Conservation (phyloP, 2,888 invertebrate genomes). For the Digitonthophagus gazella region DNA sequence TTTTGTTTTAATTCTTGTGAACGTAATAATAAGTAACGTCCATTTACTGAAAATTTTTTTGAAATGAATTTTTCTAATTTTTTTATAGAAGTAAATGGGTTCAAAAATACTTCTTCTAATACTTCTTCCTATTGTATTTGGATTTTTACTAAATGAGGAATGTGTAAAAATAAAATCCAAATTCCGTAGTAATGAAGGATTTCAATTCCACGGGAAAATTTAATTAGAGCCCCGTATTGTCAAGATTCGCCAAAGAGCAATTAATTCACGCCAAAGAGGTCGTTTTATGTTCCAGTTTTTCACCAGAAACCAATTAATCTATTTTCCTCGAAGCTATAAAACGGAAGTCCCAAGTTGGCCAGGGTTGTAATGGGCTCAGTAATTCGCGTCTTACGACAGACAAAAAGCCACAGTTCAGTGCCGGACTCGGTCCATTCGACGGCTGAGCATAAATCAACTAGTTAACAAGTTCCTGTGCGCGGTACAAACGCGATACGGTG, state of each 20-base stretch:
- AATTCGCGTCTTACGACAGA: background rate
- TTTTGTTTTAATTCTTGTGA: too few species aligned
- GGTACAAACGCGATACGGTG: constrained; percentile 15
- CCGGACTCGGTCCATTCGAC: background rate
- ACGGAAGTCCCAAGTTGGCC: background rate
- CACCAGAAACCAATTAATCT: background rate
- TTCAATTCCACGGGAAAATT: background rate
- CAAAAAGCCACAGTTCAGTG: background rate
- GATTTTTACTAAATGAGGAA: too few species aligned
- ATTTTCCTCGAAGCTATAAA: background rate
- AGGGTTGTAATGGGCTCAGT: background rate
- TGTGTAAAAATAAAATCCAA: background rate
- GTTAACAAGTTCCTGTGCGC: constrained; percentile 14
- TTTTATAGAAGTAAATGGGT: too few species aligned
- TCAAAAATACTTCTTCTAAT: too few species aligned
- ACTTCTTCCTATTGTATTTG: too few species aligned
- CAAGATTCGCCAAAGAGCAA: background rate
- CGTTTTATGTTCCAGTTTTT: background rate
- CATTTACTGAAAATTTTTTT: too few species aligned
- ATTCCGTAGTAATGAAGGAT: background rate
- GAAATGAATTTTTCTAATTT: too few species aligned
- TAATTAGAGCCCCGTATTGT: background rate
- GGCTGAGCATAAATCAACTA: constrained; percentile 4
- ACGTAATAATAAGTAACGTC: too few species aligned
- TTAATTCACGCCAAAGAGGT: background rate